These are phyloP conservation scores for Cecidostiba fungosa DNA, from an alignment of 2,888 invertebrate species.

Conservation along the genomic window DNA sequence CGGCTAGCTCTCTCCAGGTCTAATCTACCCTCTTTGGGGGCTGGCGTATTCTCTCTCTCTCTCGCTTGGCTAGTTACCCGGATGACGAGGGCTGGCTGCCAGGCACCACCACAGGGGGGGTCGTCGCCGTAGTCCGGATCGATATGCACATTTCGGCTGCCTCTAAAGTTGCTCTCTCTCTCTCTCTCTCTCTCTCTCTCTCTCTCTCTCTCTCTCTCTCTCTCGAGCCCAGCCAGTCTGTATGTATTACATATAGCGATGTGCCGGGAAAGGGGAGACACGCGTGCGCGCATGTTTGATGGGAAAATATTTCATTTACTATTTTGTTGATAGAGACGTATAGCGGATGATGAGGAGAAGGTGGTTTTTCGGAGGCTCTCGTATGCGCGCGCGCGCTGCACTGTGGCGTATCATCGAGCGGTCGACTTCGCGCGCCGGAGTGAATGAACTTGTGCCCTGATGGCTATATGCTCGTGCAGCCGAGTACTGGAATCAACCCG, in stretches of 20 bases:
- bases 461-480: constrained; percentile 5
- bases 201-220: background rate
- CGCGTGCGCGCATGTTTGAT: background rate
- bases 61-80: background rate
- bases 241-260: background rate
- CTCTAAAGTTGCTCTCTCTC: background rate
- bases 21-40: constrained; percentile 14
- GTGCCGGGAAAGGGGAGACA: background rate
- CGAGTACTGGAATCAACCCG: background rate
- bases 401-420: constrained; percentile 19
- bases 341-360: background rate
- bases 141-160: constrained; percentile 46
- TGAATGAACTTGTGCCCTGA: constrained; percentile 41
- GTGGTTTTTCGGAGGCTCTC: background rate
- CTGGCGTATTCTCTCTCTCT: background rate
- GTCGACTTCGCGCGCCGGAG: background rate
- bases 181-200: background rate
- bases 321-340: background rate
- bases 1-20: background rate
- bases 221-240: background rate
- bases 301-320: constrained; percentile 13
- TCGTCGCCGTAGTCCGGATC: constrained; percentile 27
- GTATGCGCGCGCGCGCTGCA: background rate
- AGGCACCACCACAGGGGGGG: constrained; percentile 10
- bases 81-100: constrained; percentile 20